Conservation (phyloP, 1,140 invertebrate genomes). For the Aphelinus certus region DNA sequence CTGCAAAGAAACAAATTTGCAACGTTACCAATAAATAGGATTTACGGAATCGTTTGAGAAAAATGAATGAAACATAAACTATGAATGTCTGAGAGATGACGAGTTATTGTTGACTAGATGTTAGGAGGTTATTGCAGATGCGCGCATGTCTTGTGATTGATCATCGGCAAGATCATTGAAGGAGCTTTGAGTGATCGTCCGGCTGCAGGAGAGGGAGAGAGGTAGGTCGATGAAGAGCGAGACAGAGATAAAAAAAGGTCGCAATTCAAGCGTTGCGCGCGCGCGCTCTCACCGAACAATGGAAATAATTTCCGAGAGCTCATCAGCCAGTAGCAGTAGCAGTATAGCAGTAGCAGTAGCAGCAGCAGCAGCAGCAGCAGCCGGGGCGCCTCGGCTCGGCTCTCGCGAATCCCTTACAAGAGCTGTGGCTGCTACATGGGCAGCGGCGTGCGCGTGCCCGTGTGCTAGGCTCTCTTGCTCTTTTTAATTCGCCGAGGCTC, state of each 20-base stretch:
- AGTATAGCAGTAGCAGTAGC: background rate
- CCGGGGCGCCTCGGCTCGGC: no score
- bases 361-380: background rate
- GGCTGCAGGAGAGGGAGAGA: no score
- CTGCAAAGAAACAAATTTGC: no score
- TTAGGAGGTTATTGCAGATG: no score
- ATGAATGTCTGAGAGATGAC: background rate
- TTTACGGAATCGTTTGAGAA: no score
- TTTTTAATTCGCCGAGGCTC: background rate
- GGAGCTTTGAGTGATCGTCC: no score
- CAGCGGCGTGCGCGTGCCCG: background rate
- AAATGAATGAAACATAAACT: no score
- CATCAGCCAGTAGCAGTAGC: background rate
- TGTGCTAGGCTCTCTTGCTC: background rate
- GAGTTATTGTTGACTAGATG: background rate
- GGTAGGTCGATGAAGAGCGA: no score
- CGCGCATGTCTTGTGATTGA: no score
- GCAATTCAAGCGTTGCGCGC: background rate
- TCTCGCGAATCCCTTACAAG: constrained; percentile 17
- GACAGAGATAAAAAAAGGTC: background rate
- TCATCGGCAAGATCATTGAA: no score
- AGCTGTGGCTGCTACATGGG: constrained; percentile 10
- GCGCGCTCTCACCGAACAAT: background rate
- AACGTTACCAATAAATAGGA: no score
- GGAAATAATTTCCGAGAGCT: constrained; percentile 28